Percentiles rank a stretch among this genome's conserved stretches.
These are phyloP conservation scores for Phylloscopus collybita DNA, from an alignment of 2,797 vertebrate genomes.

Conservation along the genomic window DNA sequence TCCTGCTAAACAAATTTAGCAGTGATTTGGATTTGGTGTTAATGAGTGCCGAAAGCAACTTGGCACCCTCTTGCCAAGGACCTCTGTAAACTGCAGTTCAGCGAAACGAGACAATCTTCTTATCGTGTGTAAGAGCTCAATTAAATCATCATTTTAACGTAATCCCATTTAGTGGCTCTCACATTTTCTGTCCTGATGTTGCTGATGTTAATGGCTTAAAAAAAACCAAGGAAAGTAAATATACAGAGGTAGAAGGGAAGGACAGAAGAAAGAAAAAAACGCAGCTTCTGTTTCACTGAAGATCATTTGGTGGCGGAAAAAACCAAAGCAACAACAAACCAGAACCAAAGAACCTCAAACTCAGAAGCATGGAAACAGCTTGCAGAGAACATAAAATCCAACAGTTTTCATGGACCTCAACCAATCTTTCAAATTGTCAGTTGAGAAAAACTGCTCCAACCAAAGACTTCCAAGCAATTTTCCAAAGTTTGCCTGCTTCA, in stretches of 20 bases:
- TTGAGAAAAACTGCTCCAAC: not conserved
- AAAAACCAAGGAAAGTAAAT: not conserved
- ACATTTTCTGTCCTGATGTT: not conserved
- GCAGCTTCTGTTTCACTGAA: not conserved
- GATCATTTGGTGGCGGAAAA: not conserved
- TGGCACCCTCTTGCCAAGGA: not conserved
- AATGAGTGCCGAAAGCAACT: not conserved
- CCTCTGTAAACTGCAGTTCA: not conserved
- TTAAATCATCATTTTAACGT: slow-evolving; percentile 32
- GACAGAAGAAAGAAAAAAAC: not conserved
- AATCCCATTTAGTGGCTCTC: slow-evolving; percentile 9
- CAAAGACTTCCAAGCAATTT: not conserved
- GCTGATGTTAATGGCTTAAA: not conserved
- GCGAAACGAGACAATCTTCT: slow-evolving; percentile 23
- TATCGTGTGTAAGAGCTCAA: not conserved
- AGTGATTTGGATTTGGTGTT: not conserved
- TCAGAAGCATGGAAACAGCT: not conserved
- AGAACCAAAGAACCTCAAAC: not conserved
- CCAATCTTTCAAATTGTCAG: not conserved
- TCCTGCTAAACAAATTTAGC: not conserved
- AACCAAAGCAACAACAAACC: not conserved
- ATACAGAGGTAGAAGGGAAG: not conserved
- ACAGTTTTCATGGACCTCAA: not conserved
- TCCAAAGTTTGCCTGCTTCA: not conserved
- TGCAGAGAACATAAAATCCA: not conserved